phyloP scores from a whole-genome alignment of 1,140 invertebrate genomes.

The Musca domestica region DNA sequence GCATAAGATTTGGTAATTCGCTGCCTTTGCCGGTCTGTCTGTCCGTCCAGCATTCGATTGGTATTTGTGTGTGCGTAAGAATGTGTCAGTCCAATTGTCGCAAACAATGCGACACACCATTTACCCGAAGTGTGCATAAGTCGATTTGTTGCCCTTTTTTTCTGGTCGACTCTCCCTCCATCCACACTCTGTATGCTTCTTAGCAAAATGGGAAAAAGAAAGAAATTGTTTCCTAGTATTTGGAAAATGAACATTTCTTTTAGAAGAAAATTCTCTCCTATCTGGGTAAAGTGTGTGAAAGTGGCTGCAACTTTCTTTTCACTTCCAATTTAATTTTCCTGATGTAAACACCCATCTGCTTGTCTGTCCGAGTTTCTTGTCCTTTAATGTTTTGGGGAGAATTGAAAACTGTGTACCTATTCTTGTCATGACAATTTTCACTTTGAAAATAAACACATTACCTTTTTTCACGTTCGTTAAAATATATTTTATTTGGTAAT shows the following conservation, averaged over 20 bases:
- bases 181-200: no score
- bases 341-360: slow-evolving; percentile 21
- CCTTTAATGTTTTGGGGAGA: neutral
- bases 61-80: neutral
- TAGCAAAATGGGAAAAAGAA: no score
- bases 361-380: neutral
- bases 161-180: slow-evolving; percentile 1
- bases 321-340: neutral
- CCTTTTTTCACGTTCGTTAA: slow-evolving; percentile 1
- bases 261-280: neutral
- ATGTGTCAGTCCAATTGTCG: slow-evolving; percentile 1
- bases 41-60: neutral
- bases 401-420: slow-evolving; percentile 6
- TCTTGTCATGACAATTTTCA: slow-evolving; percentile 20
- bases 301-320: slow-evolving; percentile 32
- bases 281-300: neutral
- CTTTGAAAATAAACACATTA: slow-evolving; percentile 36
- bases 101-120: neutral
- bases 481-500: neutral
- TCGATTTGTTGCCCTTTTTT: slow-evolving; percentile 17
- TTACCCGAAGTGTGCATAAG: no score
- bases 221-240: no score
- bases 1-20: no score
- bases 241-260: neutral
- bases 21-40: no score